phyloP scores from a whole-genome alignment of 2,888 invertebrate genomes.

The Odontocerum albicorne region DNA sequence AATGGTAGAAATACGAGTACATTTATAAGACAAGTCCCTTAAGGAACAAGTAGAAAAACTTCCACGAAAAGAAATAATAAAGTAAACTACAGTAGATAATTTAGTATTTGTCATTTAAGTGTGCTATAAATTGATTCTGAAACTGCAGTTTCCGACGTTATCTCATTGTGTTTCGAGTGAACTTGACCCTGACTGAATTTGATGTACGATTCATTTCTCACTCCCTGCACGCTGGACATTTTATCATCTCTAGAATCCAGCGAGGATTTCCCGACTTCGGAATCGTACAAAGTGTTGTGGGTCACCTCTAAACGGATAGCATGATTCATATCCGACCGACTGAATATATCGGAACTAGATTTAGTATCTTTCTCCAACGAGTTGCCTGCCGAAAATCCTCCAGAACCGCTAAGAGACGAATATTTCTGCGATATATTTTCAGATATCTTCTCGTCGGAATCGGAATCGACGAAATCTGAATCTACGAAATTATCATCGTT shows the following conservation, averaged over 20 bases:
- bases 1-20: too few relatives aligned
- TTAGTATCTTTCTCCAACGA: constrained; percentile 53
- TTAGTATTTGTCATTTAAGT: constrained; percentile 42
- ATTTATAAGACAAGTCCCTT: too few relatives aligned
- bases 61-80: too few relatives aligned
- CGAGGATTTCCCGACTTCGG: constrained; percentile 19
- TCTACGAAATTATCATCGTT: constrained; percentile 52
- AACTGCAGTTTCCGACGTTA: constrained; percentile 2
- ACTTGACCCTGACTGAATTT: constrained; percentile 28
- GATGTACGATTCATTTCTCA: constrained; percentile 32
- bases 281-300: constrained; percentile 38
- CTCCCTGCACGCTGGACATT: constrained; percentile 18
- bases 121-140: constrained; percentile 50
- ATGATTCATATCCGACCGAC: constrained; percentile 49
- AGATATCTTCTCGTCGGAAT: constrained; percentile 41
- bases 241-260: constrained; percentile 18
- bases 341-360: constrained; percentile 36
- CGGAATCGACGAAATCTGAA: constrained; percentile 46
- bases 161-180: background rate
- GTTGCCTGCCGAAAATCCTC: constrained; percentile 47
- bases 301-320: constrained; percentile 58
- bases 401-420: constrained; percentile 37
- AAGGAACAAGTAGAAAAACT: too few relatives aligned
- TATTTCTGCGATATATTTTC: constrained; percentile 32
- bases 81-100: background rate